Conservation (phyloP, 2,888 invertebrate genomes). For the Steinernema hermaphroditum region DNA sequence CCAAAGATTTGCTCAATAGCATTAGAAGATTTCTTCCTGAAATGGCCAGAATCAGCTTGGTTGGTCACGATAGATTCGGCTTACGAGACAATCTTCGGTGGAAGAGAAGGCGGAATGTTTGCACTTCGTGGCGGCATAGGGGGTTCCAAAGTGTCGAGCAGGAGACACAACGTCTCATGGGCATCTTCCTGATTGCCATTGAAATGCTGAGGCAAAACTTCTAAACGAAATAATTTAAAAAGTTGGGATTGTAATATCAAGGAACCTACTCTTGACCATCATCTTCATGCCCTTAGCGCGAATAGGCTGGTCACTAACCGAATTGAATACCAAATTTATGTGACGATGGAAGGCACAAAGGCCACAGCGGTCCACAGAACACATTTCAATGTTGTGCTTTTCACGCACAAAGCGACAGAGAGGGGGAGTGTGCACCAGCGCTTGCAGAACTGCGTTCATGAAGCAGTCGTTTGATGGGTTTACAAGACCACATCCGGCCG, state of each 20-base stretch:
- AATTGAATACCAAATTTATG: not conserved
- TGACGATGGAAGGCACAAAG: slow-evolving; percentile 3
- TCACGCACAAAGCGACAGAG: slow-evolving; percentile 48
- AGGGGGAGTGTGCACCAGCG: slow-evolving; percentile 55
- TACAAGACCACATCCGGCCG: slow-evolving; percentile 44
- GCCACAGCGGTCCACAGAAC: not conserved
- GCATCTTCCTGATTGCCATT: slow-evolving; percentile 56
- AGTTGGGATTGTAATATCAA: not conserved
- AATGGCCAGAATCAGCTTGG: not conserved
- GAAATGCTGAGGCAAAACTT: slow-evolving; percentile 39
- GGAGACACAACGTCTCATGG: slow-evolving; percentile 54
- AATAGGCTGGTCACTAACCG: not conserved
- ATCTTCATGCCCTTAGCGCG: slow-evolving; percentile 22
- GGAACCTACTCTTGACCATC: slow-evolving; percentile 20
- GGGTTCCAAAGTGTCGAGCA: slow-evolving; percentile 54
- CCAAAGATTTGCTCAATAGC: slow-evolving; percentile 60
- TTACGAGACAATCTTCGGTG: not conserved
- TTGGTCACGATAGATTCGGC: not conserved
- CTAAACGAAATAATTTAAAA: slow-evolving; percentile 31
- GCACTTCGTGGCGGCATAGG: slow-evolving; percentile 30
- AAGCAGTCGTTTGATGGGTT: slow-evolving; percentile 59
- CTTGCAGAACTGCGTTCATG: slow-evolving; percentile 55
- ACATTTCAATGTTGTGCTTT: slow-evolving; percentile 30
- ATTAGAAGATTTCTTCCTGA: slow-evolving; percentile 2
- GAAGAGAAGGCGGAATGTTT: not conserved